A percentile compares a stretch with the other conserved stretches of the same genome.
Evolutionary conservation across 2,113 vertebrate genomes (phyloP).

Genomic region (Lepidothrix coronata): DNA sequence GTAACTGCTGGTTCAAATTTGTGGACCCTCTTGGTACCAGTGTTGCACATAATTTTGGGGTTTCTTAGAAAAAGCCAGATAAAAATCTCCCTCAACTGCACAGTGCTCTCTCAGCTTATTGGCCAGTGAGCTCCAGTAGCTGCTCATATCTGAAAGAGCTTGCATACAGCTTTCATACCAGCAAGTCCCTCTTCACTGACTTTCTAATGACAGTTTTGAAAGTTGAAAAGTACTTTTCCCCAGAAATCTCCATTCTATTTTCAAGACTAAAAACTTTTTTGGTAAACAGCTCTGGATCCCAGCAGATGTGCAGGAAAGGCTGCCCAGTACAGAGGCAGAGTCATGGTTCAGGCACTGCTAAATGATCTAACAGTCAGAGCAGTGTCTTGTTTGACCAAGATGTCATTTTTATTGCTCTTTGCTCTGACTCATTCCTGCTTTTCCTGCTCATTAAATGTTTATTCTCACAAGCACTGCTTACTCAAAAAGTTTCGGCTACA

Average conservation of each 20-base stretch:
- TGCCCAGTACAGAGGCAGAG: background rate
- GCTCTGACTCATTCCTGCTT: background rate
- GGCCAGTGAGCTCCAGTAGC: background rate
- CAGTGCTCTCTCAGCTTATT: background rate
- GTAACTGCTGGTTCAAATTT: background rate
- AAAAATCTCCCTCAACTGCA: background rate
- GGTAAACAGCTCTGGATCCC: background rate
- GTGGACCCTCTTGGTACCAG: background rate
- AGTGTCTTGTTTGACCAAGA: background rate
- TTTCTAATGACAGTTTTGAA: background rate
- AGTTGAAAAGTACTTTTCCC: background rate
- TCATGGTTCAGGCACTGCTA: background rate
- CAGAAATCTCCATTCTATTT: background rate
- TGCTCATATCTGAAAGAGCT: background rate
- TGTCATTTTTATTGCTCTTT: background rate
- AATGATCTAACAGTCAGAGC: background rate
- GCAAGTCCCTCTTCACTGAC: background rate
- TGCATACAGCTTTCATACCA: background rate
- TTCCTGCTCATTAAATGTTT: background rate
- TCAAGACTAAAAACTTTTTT: background rate
- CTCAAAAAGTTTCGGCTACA: background rate
- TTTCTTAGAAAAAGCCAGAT: background rate
- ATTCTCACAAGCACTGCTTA: background rate
- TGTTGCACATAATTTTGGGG: background rate
- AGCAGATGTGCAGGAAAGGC: background rate